These are phyloP conservation scores for Melipona bicolor DNA, from an alignment of 2,888 invertebrate species.

Conservation along the genomic window DNA sequence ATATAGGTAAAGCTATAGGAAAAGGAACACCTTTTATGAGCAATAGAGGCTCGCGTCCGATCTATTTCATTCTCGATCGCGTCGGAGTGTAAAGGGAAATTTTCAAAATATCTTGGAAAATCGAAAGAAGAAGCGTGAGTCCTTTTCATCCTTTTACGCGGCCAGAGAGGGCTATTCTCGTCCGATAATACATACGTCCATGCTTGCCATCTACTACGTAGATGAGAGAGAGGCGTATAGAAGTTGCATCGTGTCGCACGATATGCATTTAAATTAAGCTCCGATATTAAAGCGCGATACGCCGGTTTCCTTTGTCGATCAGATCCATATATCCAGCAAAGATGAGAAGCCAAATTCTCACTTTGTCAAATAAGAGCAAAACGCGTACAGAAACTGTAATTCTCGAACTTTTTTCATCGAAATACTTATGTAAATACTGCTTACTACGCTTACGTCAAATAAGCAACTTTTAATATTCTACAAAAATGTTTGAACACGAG, in stretches of 20 bases:
- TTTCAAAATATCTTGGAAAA: constrained; percentile 18
- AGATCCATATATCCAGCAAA: constrained; percentile 38
- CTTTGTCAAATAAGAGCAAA: not conserved
- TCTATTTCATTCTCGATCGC: not conserved
- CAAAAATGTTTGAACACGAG: not conserved
- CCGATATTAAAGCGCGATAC: constrained; percentile 62
- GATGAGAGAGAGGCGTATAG: no score
- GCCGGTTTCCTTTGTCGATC: constrained; percentile 38
- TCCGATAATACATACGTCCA: constrained; percentile 55
- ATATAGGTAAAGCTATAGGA: constrained; percentile 14
- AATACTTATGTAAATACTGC: no score
- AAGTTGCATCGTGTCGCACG: constrained; percentile 22
- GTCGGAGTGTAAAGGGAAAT: constrained; percentile 4
- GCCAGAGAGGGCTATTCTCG: not conserved
- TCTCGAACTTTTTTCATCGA: not conserved
- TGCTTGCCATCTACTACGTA: no score
- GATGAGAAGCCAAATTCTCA: constrained; percentile 17
- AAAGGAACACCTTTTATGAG: constrained; percentile 6
- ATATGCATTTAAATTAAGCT: constrained; percentile 67
- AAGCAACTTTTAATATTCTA: not conserved
- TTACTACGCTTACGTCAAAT: no score
- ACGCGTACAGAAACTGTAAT: not conserved
- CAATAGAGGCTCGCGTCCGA: constrained; percentile 2
- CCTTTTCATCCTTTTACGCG: not conserved
- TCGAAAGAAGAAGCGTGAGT: not conserved